Evolutionary conservation across 2,113 vertebrate species (phyloP).

Genomic region (Madoqua kirkii): DNA sequence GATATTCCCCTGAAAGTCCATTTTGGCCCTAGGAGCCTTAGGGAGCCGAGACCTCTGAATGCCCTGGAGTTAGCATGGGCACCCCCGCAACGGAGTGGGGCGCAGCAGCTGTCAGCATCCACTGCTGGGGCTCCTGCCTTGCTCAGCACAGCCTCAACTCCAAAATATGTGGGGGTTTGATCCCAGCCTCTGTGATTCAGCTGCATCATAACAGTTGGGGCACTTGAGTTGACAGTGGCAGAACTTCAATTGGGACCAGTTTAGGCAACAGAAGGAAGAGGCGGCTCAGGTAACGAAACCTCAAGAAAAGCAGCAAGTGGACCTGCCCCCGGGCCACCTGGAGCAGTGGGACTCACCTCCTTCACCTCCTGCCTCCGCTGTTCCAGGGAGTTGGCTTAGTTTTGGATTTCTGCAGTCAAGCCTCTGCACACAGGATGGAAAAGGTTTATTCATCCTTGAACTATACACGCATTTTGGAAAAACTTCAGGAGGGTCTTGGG

Average conservation of each 20-base stretch:
- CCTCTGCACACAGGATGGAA: not conserved
- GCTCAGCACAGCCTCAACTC: not conserved
- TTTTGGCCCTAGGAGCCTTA: not conserved
- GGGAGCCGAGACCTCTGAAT: not conserved
- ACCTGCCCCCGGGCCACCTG: not conserved
- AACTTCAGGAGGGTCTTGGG: not conserved
- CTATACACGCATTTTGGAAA: not conserved
- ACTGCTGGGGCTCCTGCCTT: not conserved
- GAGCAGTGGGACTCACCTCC: not conserved
- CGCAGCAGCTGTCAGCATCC: not conserved
- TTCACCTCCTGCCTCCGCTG: not conserved
- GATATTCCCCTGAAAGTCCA: not conserved
- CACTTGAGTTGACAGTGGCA: not conserved
- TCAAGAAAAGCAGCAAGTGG: not conserved
- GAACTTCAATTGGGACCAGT: not conserved
- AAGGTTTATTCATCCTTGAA: not conserved
- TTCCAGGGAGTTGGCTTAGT: not conserved
- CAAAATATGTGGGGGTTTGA: not conserved
- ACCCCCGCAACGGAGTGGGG: not conserved
- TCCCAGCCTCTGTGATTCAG: not conserved
- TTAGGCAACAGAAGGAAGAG: not conserved
- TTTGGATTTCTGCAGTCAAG: not conserved
- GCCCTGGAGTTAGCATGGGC: not conserved
- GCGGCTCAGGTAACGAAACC: not conserved
- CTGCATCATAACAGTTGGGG: not conserved